Percentiles rank a stretch among this genome's conserved stretches.
These are phyloP conservation scores for Tokudaia tokunoshimensis DNA, from an alignment of 2,797 vertebrate genomes.

Conservation along the genomic window DNA sequence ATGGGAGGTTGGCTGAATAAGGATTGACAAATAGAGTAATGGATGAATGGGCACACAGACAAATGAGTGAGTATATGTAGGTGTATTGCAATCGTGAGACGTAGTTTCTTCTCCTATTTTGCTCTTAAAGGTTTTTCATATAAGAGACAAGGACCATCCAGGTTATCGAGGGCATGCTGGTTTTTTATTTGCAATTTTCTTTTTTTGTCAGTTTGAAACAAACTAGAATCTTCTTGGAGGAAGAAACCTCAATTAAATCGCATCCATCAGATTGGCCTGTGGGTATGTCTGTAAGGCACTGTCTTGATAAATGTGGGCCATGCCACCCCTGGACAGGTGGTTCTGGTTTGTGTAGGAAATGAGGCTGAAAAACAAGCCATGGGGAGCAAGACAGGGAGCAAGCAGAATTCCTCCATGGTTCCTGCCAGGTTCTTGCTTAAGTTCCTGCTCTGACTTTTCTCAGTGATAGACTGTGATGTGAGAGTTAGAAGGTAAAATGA, in stretches of 20 bases:
- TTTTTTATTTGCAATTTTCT: neutral
- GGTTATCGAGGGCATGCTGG: neutral
- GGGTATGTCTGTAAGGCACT: too few relatives aligned
- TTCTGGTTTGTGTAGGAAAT: neutral
- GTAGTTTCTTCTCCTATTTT: neutral
- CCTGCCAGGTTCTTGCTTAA: neutral
- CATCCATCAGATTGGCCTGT: neutral
- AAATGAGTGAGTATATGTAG: too few relatives aligned
- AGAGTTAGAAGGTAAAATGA: neutral
- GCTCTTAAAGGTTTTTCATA: neutral
- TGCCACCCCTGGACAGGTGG: neutral
- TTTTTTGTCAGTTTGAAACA: neutral
- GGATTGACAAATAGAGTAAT: neutral
- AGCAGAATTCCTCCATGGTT: neutral
- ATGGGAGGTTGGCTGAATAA: neutral
- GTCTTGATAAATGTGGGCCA: neutral
- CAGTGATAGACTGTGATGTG: neutral
- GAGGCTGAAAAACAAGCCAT: neutral
- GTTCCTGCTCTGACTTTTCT: neutral
- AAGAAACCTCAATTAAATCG: neutral
- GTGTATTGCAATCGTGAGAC: too few relatives aligned
- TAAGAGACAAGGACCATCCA: neutral
- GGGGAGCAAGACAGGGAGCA: neutral
- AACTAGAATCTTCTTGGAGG: neutral
- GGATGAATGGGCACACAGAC: neutral